These are phyloP conservation scores for Eunapius fragilis DNA, from an alignment of 37 sponge, comb jelly and placozoan genomes.

Conservation along the genomic window DNA sequence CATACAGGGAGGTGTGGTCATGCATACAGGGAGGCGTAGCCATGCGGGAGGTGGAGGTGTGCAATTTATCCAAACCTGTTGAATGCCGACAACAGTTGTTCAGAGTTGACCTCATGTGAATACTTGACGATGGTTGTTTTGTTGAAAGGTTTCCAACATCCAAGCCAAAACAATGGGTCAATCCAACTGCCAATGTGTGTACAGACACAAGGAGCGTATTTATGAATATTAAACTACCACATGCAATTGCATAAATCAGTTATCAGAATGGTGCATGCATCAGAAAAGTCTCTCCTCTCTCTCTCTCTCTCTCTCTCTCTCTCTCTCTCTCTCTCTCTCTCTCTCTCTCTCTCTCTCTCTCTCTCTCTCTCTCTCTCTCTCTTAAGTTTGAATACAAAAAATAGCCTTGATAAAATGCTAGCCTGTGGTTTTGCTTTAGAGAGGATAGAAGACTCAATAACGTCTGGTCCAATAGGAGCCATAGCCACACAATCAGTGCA, in stretches of 20 bases:
- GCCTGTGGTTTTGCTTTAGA: conserved; percentile 10
- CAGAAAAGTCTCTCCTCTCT: no score
- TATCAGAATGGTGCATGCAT: no score
- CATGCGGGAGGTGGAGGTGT: no score
- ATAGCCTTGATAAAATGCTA: conserved; percentile 43
- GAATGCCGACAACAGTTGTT: conserved; percentile 49
- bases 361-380: no score
- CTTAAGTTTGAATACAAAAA: conserved; percentile 11
- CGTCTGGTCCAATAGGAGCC: neutral
- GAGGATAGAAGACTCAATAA: neutral
- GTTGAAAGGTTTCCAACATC: conserved; percentile 27
- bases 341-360: no score
- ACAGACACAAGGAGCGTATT: no score
- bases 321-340: no score
- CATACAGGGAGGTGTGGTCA: no score
- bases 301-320: no score
- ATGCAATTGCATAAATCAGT: neutral
- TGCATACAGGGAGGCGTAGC: no score
- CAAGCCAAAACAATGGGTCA: conserved; percentile 53
- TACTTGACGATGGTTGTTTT: conserved; percentile 40
- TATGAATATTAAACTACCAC: no score
- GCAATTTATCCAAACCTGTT: conserved; percentile 43
- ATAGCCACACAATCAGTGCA: neutral
- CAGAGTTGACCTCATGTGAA: conserved; percentile 38
- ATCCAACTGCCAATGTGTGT: conserved; percentile 63